Conservation (phyloP, 2,888 invertebrate genomes). For the Calameuta pallipes region DNA sequence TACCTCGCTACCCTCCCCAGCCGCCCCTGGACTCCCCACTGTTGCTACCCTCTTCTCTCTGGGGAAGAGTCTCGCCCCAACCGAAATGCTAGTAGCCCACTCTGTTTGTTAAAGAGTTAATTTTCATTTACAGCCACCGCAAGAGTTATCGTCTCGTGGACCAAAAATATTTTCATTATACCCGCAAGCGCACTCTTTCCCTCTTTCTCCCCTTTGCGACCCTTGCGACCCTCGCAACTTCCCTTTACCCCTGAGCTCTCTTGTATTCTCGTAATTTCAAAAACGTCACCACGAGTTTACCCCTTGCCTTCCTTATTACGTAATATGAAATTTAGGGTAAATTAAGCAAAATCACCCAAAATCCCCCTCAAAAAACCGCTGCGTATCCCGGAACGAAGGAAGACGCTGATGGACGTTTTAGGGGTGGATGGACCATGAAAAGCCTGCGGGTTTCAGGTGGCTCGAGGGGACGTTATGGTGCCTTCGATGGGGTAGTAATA, state of each 20-base stretch:
- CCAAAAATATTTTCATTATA: slow-evolving; percentile 26
- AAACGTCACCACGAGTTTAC: not conserved
- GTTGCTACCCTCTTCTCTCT: slow-evolving; percentile 1
- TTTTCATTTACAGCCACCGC: slow-evolving; percentile 37
- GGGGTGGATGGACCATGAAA: not conserved
- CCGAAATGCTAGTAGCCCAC: not conserved
- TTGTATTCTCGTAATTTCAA: not conserved
- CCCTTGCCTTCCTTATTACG: not conserved
- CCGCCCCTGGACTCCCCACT: not conserved
- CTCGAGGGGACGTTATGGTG: slow-evolving; percentile 3
- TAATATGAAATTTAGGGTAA: not conserved
- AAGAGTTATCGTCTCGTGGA: slow-evolving; percentile 27
- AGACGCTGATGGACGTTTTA: not conserved
- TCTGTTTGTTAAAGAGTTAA: slow-evolving; percentile 33
- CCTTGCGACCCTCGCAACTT: not conserved
- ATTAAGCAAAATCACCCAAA: not conserved
- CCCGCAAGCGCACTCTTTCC: not conserved
- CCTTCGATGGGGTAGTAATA: slow-evolving; percentile 9
- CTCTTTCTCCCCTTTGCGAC: not conserved
- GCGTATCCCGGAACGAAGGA: not conserved
- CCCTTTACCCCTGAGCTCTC: not conserved
- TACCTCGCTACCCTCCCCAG: not conserved
- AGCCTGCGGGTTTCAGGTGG: not conserved
- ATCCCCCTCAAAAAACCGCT: not conserved
- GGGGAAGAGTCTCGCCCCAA: slow-evolving; percentile 19